Percentiles rank a stretch among this genome's conserved stretches.
Evolutionary conservation across 2,113 vertebrate species (phyloP).

Genomic region (Peromyscus californicus): DNA sequence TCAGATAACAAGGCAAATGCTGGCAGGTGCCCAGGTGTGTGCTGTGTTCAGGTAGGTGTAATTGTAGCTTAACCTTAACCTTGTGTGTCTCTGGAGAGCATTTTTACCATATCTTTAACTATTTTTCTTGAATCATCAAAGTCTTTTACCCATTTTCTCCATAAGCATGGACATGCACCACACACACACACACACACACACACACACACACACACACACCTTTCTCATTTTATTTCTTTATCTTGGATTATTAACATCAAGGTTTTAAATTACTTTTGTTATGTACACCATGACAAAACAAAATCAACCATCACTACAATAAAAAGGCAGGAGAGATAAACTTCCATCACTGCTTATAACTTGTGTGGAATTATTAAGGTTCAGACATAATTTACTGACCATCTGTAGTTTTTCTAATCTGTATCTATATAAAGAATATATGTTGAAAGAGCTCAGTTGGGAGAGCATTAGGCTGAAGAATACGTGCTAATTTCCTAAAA

Average conservation of each 20-base stretch:
- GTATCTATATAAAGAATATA: not conserved
- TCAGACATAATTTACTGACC: not conserved
- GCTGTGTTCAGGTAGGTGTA: not conserved
- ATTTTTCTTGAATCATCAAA: constrained; percentile 57
- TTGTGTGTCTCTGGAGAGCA: constrained; percentile 24
- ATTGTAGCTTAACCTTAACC: constrained; percentile 58
- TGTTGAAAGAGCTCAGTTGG: not conserved
- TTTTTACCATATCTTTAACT: constrained; percentile 30
- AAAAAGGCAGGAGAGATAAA: constrained; percentile 10
- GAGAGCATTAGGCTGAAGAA: not conserved
- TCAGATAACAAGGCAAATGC: constrained; percentile 14
- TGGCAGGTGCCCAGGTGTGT: constrained; percentile 44
- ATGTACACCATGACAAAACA: not conserved
- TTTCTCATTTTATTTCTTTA: constrained; percentile 15
- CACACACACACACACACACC: not conserved
- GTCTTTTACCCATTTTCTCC: not conserved
- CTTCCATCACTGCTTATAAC: not conserved
- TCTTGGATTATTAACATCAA: not conserved
- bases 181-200: not conserved
- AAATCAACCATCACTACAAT: not conserved
- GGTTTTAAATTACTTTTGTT: constrained; percentile 2
- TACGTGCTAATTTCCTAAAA: constrained; percentile 20
- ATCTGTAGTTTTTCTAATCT: not conserved
- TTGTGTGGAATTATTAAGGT: not conserved
- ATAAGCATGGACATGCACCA: not conserved